Evolutionary conservation across 2,113 vertebrate genomes (phyloP), one percentile per base, ranked within the genome.

Genomic region (Gymnarchus niloticus): DNA sequence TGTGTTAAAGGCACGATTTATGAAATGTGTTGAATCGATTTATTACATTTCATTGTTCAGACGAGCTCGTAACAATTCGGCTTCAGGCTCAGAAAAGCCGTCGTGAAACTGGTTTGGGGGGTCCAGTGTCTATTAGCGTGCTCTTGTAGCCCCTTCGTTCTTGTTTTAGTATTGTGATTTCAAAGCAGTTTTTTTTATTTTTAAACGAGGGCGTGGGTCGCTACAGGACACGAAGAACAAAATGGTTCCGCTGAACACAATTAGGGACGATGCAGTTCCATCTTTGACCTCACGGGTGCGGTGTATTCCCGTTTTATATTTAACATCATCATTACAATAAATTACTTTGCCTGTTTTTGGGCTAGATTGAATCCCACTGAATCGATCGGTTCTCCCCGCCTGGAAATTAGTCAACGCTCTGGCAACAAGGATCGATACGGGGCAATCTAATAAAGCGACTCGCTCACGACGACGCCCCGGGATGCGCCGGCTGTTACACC

Each of bases 361-460:
- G 91, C 91, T 87, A 91, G 91, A 93, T 92, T 93, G 91, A 91
- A 95, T 93, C 91, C 89, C 85, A 65, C 90, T 87, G 65, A 87
- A 95, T 93, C 89, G 93, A 95, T 90, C 89, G 78, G 3, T 86
- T 28, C 85, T 73, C 85, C 85, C 84, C 83, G 87, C 89, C 88
- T 91, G 89, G 87, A 94, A 93, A 93, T 93, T 93, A 93, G 92
- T 93, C 89, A 88, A 88, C 90, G 88, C 87, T 84, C 89, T 87
- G 83, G 89, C 90, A 54, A 90, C 87, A 83, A 6, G 86, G 92
- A 93, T 95, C 94, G 92, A 95, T 94, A 89, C 87, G 37, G 92
- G 91, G 90, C 91, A 90, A 93, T 94, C 91, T 93, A 93, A 93
- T 94, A 94, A 95, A 93, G 90, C 92, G 92, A 88, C 90, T 92